These are phyloP conservation scores for Calcarius lapponicus DNA, from an alignment of 2,797 vertebrate genomes.

Conservation along the genomic window DNA sequence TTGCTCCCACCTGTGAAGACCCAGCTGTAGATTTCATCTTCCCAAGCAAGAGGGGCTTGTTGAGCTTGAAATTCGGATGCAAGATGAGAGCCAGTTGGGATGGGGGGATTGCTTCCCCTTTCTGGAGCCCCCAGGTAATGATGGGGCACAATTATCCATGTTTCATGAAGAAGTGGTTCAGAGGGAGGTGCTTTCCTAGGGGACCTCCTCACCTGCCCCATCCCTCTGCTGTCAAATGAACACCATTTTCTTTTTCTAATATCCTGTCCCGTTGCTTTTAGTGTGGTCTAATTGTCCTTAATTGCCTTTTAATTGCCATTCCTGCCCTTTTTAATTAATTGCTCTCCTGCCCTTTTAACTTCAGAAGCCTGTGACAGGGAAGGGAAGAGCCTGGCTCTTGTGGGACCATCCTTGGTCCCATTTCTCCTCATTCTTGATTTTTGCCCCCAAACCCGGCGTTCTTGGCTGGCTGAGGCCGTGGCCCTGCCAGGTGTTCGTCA, in stretches of 20 bases:
- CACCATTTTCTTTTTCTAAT: neutral
- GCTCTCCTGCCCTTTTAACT: neutral
- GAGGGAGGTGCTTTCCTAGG: neutral
- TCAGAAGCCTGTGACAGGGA: fast-evolving
- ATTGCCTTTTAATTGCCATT: neutral
- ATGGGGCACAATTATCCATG: fast-evolving
- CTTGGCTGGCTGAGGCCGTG: fast-evolving
- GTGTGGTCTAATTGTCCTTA: neutral
- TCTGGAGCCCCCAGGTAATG: neutral
- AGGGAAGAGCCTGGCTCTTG: neutral
- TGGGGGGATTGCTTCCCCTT: fast-evolving
- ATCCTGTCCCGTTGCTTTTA: neutral
- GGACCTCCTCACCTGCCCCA: neutral
- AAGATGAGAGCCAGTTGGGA: neutral
- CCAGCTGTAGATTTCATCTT: neutral
- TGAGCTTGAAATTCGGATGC: fast-evolving
- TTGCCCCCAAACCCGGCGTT: fast-evolving
- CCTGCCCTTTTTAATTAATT: neutral
- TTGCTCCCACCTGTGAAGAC: neutral
- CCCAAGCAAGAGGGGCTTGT: neutral
- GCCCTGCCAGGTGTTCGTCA: fast-evolving
- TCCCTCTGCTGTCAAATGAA: neutral
- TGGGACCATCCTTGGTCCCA: neutral
- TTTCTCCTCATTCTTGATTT: neutral
- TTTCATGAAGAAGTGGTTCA: neutral